Conservation (phyloP, 1,140 invertebrate genomes). For the Microplitis mediator region DNA sequence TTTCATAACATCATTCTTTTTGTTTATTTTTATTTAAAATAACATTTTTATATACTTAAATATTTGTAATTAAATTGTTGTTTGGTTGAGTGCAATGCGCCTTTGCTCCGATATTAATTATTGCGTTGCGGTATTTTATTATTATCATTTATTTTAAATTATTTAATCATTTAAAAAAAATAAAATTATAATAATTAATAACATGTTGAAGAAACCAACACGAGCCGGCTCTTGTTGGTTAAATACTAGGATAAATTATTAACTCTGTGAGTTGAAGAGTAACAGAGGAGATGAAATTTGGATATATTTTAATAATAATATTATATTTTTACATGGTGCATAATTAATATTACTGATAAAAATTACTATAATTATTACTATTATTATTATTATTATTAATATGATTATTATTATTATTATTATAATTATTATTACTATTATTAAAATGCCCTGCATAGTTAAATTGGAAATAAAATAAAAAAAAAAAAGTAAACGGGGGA, state of each 20-base stretch:
- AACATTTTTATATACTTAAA: constrained; percentile 38
- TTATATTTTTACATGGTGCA: constrained; percentile 1
- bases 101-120: constrained; percentile 39
- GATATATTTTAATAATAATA: constrained; percentile 10
- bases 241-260: background rate
- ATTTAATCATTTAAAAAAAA: no score
- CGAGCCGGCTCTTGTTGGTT: background rate
- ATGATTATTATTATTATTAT: constrained; percentile 9
- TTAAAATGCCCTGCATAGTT: constrained; percentile 6
- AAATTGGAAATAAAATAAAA: background rate
- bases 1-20: constrained; percentile 22
- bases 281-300: background rate
- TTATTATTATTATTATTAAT: background rate
- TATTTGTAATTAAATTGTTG: constrained; percentile 47
- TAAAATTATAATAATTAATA: background rate
- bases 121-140: constrained; percentile 37
- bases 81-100: constrained; percentile 46
- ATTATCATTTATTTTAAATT: constrained; percentile 4
- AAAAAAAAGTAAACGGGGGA: constrained; percentile 18
- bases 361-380: constrained; percentile 5
- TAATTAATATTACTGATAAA: background rate
- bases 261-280: background rate
- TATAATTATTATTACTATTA: constrained; percentile 11
- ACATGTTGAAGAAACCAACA: no score
- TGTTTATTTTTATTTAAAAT: constrained; percentile 27